Evolutionary conservation across 1,140 invertebrate species (phyloP), one percentile per base, ranked within the genome.

Genomic region (Anthonomus grandis): DNA sequence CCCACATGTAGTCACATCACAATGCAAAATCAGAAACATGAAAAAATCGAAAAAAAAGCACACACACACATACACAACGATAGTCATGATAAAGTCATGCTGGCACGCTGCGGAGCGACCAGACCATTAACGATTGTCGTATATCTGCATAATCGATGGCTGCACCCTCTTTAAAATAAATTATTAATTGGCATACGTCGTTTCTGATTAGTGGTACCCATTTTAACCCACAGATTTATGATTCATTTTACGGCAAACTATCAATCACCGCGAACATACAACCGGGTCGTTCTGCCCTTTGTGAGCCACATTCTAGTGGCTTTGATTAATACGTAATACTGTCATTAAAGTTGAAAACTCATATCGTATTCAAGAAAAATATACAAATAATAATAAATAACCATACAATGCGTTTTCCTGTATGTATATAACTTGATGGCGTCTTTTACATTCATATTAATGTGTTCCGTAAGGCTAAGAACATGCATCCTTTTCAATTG

Each of bases 111-210:
- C 31, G 31, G 31, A 34, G 10, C 31, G 13, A 12, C 13, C n/a
- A 31, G n/a, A 34, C 51, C 51, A 53, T 53, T 53, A 39, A 38
- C 48, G 48, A 51, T 51, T 51, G 48, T 51, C 48, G 48, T 51
- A 38, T 51, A 51, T 51, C 48, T 51, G 37, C 48, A 51, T 41
- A 51, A 23, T 21, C 37, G 48, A 38, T 51, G 22, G 57, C 57
- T 53, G 57, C 57, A 49, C 57, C 56, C 48, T 52, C 50, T 53
- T 54, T 37, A 25, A 59, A 53, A 59, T 59, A 59, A 59, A 59
- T 59, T 59, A 59, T 59, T 59, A 59, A 59, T 59, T 59, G 51
- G 50, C 57, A 54, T 54, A 54, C 57, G 57, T 58, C 56, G 34
- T 51, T 15, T 36, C 47, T 50, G 56, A 58, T 58, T 52, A 58